Base-by-base conservation (phyloP, 2,113 vertebrate genomes). In the Platycercus adscitus region DNA sequence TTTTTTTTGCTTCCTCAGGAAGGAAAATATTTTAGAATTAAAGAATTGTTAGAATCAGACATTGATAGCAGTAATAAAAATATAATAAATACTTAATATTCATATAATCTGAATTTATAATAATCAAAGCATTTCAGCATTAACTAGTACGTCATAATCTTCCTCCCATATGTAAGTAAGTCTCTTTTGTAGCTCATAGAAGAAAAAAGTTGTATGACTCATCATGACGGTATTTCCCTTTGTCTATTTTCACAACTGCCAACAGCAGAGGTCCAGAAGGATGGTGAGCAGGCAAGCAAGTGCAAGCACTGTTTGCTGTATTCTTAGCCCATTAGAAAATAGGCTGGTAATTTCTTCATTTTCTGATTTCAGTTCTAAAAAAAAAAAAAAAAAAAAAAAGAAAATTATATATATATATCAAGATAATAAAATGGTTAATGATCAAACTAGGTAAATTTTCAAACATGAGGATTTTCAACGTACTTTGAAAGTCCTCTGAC, bases 71-170 rank as follows among this genome's bases (percentile, higher is more conserved):
- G 41, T 63, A 93, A 88, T 89, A 95, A 93, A 58, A 58, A 82
- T 73, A 93, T 71, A 87, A 96, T 97, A 95, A 96, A 97, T 96
- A 97, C 5, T 91, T 82, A 80, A 73, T 46, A 83, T 78, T 92
- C 6, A 90, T 93, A 97, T 80, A 95, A 86, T 63, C 37, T 94
- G 31, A 76, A 81, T 95, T 93, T 76, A 89, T 68, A 93, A 81
- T 70, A 89, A 81, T 8, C 15, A 14, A 63, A 47, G 7, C 7
- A 47, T 73, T 88, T 85, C 33, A 94, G 4, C 26, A 49, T 88
- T 71, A 68, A 63, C 55, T 50, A 88, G n/a, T 37, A 81, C 15
- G 44, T 65, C 6, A 41, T 61, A 61, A 46, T 68, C 52, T 85
- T 83, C 31, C n/a, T 71, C 53, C 58, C 47, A 35, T 21, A 53